phyloP scores from a whole-genome alignment of 2,113 vertebrate genomes.

The Ptychochromis oligacanthus region DNA sequence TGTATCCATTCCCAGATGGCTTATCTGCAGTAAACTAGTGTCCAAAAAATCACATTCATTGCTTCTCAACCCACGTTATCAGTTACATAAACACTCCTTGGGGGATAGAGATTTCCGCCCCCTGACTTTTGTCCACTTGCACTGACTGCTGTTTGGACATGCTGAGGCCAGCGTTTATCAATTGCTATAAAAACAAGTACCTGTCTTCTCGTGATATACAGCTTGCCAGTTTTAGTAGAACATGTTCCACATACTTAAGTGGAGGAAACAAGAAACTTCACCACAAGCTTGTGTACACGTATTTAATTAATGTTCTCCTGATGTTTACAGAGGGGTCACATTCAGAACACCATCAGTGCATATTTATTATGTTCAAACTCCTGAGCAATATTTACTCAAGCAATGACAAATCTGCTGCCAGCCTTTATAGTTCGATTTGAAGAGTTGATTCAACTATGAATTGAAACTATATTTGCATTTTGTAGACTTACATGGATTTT shows the following conservation, averaged over 20 bases:
- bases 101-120: slow-evolving; percentile 42
- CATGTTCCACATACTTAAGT: not conserved
- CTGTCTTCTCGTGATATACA: slow-evolving; percentile 38
- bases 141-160: slow-evolving; percentile 51
- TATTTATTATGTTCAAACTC: not conserved
- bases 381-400: not conserved
- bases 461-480: not conserved
- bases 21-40: slow-evolving; percentile 75
- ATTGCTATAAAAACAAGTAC: slow-evolving; percentile 74
- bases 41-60: slow-evolving; percentile 91
- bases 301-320: slow-evolving; percentile 7
- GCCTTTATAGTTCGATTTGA: not conserved
- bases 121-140: slow-evolving; percentile 47
- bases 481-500: not conserved
- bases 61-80: slow-evolving; percentile 90
- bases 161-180: slow-evolving; percentile 82
- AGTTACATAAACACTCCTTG: slow-evolving; percentile 89
- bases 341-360: too few species aligned
- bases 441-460: not conserved
- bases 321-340: not conserved
- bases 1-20: slow-evolving; percentile 65
- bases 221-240: not conserved
- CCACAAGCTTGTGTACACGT: not conserved
- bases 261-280: not conserved
- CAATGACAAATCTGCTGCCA: not conserved